Evolutionary conservation across 1,140 invertebrate genomes (phyloP), one percentile per base, ranked within the genome.

Genomic region (Trissolcus basalis): DNA sequence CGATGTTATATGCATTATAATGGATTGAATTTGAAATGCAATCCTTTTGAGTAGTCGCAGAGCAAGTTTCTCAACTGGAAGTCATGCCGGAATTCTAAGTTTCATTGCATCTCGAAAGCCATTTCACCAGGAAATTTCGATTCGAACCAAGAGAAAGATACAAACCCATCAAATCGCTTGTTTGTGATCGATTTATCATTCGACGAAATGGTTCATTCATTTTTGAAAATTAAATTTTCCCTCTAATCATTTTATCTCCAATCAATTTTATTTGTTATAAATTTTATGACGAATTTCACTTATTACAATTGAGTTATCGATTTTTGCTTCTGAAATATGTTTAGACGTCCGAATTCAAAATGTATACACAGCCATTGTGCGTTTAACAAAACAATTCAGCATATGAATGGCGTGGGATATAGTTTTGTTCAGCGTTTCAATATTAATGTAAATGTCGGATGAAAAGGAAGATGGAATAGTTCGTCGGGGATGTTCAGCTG

Each of bases 401-500:
- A 27, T 27, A 3, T 11, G 36, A 39, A 39, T n/a, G 9, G 36
- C 9, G n/a, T 9, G 36, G 19, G 12, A 36, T 39, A 33, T 36
- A 12, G 15, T 19, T 10, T 45, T 67, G 15, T n/a, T 9, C 14
- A n/a, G 49, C n/a, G n/a, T 56, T 10, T 55, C 27, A n/a, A 70
- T 65, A 65, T 73, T 69, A 65, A 69, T 65, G 50, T 51, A 69
- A 54, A 54, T 59, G 41, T 12, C 45, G 39, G 14, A 61, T 51
- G 45, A 64, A 76, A 75, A 75, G 69, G 58, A 61, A 32, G 65
- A 64, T 69, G 19, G 51, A 71, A 78, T 65, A 61, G 61, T 19
- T n/a, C 15, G 44, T 67, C 53, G 71, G 65, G 59, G n/a, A 61
- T 64, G 54, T 56, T 36, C 44, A 71, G 55, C 14, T 49, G 55